A percentile compares a stretch with the other conserved stretches of the same genome.
These are phyloP conservation scores for Stenodema calcarata DNA, from an alignment of 2,888 invertebrate genomes.

Conservation along the genomic window DNA sequence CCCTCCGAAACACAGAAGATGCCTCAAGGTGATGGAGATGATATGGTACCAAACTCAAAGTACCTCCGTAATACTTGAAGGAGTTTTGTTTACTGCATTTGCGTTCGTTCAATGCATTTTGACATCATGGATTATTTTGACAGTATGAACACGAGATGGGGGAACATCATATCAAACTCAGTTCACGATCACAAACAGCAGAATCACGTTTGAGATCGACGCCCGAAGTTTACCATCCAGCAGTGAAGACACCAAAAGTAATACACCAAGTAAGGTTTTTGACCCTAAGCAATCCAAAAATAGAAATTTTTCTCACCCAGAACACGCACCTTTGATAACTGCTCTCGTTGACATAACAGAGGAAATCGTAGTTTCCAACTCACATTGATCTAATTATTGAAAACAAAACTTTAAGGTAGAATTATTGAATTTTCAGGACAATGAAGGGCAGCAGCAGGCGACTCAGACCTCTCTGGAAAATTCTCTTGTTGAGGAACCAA, in stretches of 20 bases:
- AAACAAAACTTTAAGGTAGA: background rate
- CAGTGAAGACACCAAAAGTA: conserved; percentile 4
- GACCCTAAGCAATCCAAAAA: no score
- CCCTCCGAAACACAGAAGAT: conserved; percentile 39
- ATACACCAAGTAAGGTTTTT: background rate
- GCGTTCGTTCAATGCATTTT: no score
- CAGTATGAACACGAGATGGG: conserved; percentile 23
- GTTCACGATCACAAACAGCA: background rate
- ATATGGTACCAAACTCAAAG: no score
- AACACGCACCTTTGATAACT: no score
- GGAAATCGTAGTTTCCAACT: background rate
- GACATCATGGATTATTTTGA: background rate
- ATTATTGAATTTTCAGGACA: background rate
- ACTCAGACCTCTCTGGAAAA: conserved; percentile 56
- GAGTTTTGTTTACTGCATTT: no score
- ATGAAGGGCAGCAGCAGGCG: conserved; percentile 15
- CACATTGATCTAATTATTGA: background rate
- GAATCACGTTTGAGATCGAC: conserved; percentile 14
- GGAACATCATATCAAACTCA: conserved; percentile 11
- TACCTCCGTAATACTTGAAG: no score
- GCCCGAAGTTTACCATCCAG: conserved; percentile 32
- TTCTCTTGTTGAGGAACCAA: conserved; percentile 41
- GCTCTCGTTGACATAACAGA: no score
- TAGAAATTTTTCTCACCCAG: no score
- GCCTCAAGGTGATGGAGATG: background rate